Percentiles rank a stretch among this genome's conserved stretches.
Conservation (phyloP, 2,113 vertebrate genomes). For the Odontesthes bonariensis region DNA sequence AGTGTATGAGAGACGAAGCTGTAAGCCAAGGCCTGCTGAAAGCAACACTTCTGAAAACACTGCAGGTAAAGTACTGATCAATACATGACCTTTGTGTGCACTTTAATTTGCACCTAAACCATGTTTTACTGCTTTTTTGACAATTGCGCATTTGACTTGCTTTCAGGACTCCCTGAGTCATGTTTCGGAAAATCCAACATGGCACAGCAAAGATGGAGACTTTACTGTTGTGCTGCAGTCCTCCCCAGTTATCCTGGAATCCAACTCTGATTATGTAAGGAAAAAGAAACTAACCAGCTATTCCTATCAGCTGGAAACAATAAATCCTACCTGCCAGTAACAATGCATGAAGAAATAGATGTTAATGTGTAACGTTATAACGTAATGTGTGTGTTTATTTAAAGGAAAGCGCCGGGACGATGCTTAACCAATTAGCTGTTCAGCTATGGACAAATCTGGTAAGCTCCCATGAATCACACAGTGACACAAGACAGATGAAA, state of each 20-base stretch:
- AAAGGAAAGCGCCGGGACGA: conserved; percentile 32
- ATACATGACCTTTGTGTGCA: background rate
- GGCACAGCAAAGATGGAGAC: conserved; percentile 76
- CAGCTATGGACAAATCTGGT: conserved; percentile 80
- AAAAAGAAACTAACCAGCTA: background rate
- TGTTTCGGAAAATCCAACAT: conserved; percentile 64
- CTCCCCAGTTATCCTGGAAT: conserved; percentile 57
- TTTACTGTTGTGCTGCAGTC: conserved; percentile 86
- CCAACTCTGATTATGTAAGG: conserved; percentile 64
- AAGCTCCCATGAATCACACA: background rate
- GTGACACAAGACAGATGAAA: background rate
- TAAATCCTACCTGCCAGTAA: background rate
- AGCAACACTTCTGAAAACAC: conserved; percentile 57
- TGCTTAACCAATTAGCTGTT: conserved; percentile 54
- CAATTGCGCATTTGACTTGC: background rate
- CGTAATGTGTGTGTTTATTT: conserved; percentile 19
- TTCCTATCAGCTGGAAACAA: background rate
- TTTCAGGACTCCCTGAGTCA: conserved; percentile 69
- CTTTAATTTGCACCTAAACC: background rate
- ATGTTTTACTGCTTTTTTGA: background rate
- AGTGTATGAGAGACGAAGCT: conserved; percentile 32
- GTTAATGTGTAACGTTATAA: conserved; percentile 29
- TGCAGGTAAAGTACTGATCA: conserved; percentile 72
- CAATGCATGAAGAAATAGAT: background rate
- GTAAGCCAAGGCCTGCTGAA: conserved; percentile 45